A percentile compares a stretch with the other conserved stretches of the same genome.
Conservation (phyloP, 2,888 invertebrate species). For the Biston betularia region DNA sequence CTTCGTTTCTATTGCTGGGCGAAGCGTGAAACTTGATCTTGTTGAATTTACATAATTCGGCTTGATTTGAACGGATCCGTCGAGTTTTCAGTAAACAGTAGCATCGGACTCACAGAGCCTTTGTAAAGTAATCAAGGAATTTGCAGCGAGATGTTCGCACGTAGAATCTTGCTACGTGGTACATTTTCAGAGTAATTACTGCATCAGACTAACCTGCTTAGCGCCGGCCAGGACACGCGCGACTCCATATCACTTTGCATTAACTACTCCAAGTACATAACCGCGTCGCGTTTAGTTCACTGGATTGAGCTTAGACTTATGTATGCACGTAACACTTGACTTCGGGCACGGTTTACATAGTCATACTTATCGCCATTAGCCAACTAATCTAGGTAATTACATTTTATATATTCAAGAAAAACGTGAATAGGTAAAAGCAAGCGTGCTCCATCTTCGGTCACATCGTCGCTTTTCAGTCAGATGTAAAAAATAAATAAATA, state of each 20-base stretch:
- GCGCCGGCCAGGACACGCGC: conserved; percentile 54
- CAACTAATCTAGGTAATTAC: background rate
- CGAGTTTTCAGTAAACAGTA: conserved; percentile 25
- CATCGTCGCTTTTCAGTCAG: too few relatives aligned
- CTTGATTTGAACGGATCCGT: conserved; percentile 20
- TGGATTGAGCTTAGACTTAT: conserved; percentile 57
- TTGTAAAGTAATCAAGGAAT: conserved; percentile 60
- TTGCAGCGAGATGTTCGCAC: conserved; percentile 58
- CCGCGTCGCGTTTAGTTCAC: conserved; percentile 56
- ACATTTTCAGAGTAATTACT: conserved; percentile 79
- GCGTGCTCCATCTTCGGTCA: too few relatives aligned
- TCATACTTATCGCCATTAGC: background rate
- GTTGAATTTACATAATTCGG: conserved; percentile 26
- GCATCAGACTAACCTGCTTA: conserved; percentile 76
- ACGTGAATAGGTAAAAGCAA: too few relatives aligned
- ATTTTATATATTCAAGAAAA: too few relatives aligned
- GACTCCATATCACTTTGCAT: conserved; percentile 54
- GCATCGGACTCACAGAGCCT: conserved; percentile 46
- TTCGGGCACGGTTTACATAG: conserved; percentile 8
- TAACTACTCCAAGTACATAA: conserved; percentile 45
- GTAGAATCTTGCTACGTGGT: conserved; percentile 62
- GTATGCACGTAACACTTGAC: conserved; percentile 48
- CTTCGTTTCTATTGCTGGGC: conserved; percentile 18
- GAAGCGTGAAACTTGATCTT: conserved; percentile 26
- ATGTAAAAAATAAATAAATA: too few relatives aligned